Conservation (phyloP, 2,888 invertebrate genomes). For the Noctua comes region DNA sequence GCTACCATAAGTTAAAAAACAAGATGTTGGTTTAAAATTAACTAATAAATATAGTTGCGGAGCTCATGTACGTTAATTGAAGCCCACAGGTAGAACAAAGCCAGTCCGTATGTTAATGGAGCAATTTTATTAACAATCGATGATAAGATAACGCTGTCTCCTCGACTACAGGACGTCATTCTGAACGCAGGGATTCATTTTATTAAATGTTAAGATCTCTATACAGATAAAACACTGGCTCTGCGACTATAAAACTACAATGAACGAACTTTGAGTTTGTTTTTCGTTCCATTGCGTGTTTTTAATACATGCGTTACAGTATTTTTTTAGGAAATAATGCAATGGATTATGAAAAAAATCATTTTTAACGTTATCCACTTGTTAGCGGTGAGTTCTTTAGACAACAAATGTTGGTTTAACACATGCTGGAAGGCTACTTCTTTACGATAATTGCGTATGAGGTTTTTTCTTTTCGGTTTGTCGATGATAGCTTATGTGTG, state of each 20-base stretch:
- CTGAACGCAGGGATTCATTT: constrained; percentile 72
- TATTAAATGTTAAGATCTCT: constrained; percentile 73
- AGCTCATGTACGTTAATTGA: constrained; percentile 54
- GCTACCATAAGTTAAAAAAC: neutral
- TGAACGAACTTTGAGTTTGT: constrained; percentile 7
- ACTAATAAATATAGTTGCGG: constrained; percentile 43
- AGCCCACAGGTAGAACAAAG: constrained; percentile 58
- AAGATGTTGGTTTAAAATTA: constrained; percentile 18
- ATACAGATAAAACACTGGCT: constrained; percentile 56
- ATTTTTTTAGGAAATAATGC: constrained; percentile 9
- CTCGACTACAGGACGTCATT: constrained; percentile 65
- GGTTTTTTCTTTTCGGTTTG: constrained; percentile 1
- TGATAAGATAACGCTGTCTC: constrained; percentile 73
- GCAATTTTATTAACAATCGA: constrained; percentile 80
- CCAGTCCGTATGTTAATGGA: constrained; percentile 75
- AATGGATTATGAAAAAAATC: constrained; percentile 17
- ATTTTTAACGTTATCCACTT: neutral
- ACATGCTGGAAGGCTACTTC: constrained; percentile 34
- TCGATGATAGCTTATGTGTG: constrained; percentile 4
- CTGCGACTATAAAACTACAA: constrained; percentile 36
- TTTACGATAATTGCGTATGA: constrained; percentile 42
- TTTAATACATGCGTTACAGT: constrained; percentile 4
- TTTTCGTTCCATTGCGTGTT: constrained; percentile 36
- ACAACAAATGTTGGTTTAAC: constrained; percentile 32
- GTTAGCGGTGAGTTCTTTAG: constrained; percentile 15